Conservation (phyloP, 2,797 vertebrate genomes). For the Squalus acanthias region DNA sequence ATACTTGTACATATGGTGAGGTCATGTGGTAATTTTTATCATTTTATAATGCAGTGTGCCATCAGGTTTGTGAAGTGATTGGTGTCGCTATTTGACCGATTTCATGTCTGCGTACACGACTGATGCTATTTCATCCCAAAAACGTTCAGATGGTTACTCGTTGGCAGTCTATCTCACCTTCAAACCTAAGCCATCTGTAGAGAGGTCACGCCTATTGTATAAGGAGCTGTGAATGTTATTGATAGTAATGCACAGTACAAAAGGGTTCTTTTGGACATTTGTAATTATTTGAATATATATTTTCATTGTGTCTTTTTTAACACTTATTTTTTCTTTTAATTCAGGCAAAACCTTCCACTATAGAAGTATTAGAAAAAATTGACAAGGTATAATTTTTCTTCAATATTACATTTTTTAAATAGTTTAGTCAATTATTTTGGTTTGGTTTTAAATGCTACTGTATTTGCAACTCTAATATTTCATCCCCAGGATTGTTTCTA, state of each 20-base stretch:
- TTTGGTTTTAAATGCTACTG: not conserved
- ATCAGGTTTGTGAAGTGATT: not conserved
- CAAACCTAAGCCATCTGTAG: not conserved
- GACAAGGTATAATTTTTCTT: conserved; percentile 78
- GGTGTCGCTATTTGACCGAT: not conserved
- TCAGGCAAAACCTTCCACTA: conserved; percentile 87
- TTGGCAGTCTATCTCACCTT: not conserved
- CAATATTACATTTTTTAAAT: not conserved
- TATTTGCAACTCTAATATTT: not conserved
- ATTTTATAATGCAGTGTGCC: not conserved
- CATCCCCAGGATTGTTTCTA: not conserved
- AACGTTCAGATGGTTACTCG: too few relatives aligned
- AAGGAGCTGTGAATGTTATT: not conserved
- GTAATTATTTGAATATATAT: not conserved
- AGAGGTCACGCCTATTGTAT: not conserved
- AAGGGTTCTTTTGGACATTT: not conserved
- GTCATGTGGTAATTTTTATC: not conserved
- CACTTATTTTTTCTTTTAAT: conserved; percentile 45
- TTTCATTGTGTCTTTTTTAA: not conserved
- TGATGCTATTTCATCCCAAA: not conserved
- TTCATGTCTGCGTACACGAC: not conserved
- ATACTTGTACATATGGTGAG: not conserved
- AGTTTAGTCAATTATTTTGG: not conserved
- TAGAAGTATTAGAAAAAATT: conserved; percentile 88
- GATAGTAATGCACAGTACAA: not conserved